phyloP scores from a whole-genome alignment of 2,888 invertebrate species.

The Cosmia pyralina region DNA sequence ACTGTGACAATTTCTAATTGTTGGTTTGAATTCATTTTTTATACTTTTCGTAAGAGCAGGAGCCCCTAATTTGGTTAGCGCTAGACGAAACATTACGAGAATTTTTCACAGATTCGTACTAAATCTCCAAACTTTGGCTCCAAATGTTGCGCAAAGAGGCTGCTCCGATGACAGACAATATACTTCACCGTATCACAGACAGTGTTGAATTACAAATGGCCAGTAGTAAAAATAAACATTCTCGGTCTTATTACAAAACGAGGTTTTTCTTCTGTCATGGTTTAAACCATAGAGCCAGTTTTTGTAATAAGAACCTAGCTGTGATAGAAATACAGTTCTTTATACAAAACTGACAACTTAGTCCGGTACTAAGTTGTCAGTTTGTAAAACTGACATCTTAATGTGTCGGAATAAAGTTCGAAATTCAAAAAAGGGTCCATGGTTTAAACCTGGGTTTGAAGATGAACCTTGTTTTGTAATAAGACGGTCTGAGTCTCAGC shows the following conservation, averaged over 20 bases:
- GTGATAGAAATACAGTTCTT: too few relatives aligned
- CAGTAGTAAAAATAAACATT: constrained; percentile 37
- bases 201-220: constrained; percentile 22
- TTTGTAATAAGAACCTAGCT: too few relatives aligned
- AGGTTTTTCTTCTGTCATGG: too few relatives aligned
- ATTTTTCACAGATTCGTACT: constrained; percentile 46
- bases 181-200: constrained; percentile 2
- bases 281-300: too few relatives aligned
- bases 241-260: too few relatives aligned
- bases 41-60: constrained; percentile 39
- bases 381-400: too few relatives aligned
- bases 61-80: constrained; percentile 57
- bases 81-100: constrained; percentile 63
- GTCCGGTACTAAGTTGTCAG: too few relatives aligned
- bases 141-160: constrained; percentile 11
- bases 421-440: too few relatives aligned
- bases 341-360: too few relatives aligned
- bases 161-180: constrained; percentile 44
- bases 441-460: too few relatives aligned
- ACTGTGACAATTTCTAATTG: constrained; percentile 75
- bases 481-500: not conserved
- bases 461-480: too few relatives aligned
- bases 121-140: constrained; percentile 8
- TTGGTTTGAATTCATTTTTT: constrained; percentile 26
- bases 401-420: too few relatives aligned